These are phyloP conservation scores for Cordilura impudica DNA, from an alignment of 2,888 invertebrate genomes.

Conservation along the genomic window DNA sequence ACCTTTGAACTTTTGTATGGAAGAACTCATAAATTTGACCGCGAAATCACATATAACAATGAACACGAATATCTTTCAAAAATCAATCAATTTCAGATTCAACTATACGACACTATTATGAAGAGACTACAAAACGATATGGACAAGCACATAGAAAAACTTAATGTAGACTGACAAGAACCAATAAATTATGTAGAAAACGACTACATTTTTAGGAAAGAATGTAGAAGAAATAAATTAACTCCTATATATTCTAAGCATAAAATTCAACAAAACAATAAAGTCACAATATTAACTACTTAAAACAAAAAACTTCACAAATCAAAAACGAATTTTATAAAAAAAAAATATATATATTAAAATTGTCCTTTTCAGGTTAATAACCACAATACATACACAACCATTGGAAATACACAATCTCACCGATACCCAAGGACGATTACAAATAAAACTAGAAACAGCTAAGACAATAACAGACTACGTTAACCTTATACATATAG, in stretches of 20 bases:
- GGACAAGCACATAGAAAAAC: conserved; percentile 19
- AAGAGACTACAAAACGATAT: conserved; percentile 2
- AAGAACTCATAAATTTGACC: conserved; percentile 20
- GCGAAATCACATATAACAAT: too few relatives aligned
- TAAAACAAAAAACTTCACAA: conserved; percentile 4
- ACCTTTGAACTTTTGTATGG: conserved; percentile 17
- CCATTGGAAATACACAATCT: not conserved
- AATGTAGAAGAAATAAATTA: conserved; percentile 35
- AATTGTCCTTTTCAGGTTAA: not conserved
- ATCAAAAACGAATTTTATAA: not conserved
- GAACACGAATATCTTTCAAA: too few relatives aligned
- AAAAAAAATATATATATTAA: not conserved
- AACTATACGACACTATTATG: not conserved
- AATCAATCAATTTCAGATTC: conserved; percentile 13
- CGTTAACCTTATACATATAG: conserved; percentile 1
- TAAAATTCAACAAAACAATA: conserved; percentile 20
- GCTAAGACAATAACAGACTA: conserved; percentile 4
- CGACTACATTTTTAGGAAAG: conserved; percentile 15
- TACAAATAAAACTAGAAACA: conserved; percentile 17
- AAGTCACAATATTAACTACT: conserved; percentile 5
- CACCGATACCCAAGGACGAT: not conserved
- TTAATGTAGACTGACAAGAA: conserved; percentile 3
- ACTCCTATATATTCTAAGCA: conserved; percentile 30
- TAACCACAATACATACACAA: not conserved
- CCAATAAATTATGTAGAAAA: not conserved